Conservation (phyloP, 35 echinoderm and acorn worm genomes). For the Hemicentrotus pulcherrimus region DNA sequence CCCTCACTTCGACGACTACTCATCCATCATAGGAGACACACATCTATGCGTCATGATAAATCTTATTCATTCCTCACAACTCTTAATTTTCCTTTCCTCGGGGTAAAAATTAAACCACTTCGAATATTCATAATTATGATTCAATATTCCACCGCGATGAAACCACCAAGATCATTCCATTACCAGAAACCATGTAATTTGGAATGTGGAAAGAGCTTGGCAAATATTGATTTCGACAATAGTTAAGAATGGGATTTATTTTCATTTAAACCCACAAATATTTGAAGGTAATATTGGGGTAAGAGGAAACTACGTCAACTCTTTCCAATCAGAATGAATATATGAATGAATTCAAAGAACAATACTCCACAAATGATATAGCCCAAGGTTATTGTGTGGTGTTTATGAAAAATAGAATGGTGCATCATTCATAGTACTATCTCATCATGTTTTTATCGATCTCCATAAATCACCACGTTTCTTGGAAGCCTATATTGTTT, state of each 20-base stretch:
- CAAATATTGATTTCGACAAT: neutral
- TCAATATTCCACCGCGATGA: neutral
- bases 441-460: neutral
- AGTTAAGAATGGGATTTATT: neutral
- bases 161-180: neutral
- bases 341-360: neutral
- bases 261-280: neutral
- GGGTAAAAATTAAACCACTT: neutral
- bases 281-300: neutral
- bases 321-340: neutral
- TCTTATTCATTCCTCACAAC: neutral
- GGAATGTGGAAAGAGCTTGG: neutral
- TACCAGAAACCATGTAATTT: neutral
- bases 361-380: neutral
- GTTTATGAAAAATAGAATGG: neutral
- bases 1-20: neutral
- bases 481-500: neutral
- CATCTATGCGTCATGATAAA: constrained; percentile 21
- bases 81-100: neutral
- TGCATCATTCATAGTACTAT: neutral
- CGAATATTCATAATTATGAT: constrained; percentile 14
- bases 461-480: neutral
- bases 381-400: neutral
- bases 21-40: constrained; percentile 21
- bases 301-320: neutral